Base-by-base conservation (phyloP, 2,797 vertebrate genomes). In the Arctocebus calabarensis region DNA sequence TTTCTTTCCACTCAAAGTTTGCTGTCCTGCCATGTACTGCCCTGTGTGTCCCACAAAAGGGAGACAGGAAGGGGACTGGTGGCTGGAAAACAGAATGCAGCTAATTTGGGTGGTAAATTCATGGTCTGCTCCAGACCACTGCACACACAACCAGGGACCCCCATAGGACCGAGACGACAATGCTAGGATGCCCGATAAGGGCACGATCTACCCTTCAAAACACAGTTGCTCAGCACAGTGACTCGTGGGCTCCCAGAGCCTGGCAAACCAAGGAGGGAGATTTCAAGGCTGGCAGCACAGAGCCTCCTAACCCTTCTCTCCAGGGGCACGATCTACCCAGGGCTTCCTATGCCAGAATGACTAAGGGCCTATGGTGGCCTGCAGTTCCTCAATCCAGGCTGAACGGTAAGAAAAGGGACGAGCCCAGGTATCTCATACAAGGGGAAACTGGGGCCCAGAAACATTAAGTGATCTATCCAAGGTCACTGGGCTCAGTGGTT, bases 361-460 rank as follows among this genome's bases (percentile, higher is more conserved):
- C 61, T 40, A 7, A 74, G 34, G 23, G 71, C 9, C 71, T 23
- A 77, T 0, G 0, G 45, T 6, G 1, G 62, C 27, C 4, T 68
- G n/a, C 3, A 14, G 8, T 17, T n/a, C 29, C 1, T 27, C 40
- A 25, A 7, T 20, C 43, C 13, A 37, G 45, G 71, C 9, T 29
- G 48, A 66, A 34, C 4, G 12, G 32, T 32, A 70, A 79, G 68
- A 87, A 2, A 6, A 57, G 23, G 34, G 40, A 45, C 75, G 3
- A 68, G 34, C 19, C 48, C 61, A 75, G 43, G 5, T n/a, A 55
- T 16, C 81, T 81, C 61, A 27, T 11, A 14, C 19, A 73, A 61
- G 6, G 22, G 29, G 70, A 12, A 79, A 61, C 57, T 3, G 12
- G 23, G 13, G 40, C 14, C 81, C 19, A 57, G 40, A 20, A 81